Evolutionary conservation across 1,140 invertebrate species (phyloP), one percentile per base, ranked within the genome.

Genomic region (Augochlora pura): DNA sequence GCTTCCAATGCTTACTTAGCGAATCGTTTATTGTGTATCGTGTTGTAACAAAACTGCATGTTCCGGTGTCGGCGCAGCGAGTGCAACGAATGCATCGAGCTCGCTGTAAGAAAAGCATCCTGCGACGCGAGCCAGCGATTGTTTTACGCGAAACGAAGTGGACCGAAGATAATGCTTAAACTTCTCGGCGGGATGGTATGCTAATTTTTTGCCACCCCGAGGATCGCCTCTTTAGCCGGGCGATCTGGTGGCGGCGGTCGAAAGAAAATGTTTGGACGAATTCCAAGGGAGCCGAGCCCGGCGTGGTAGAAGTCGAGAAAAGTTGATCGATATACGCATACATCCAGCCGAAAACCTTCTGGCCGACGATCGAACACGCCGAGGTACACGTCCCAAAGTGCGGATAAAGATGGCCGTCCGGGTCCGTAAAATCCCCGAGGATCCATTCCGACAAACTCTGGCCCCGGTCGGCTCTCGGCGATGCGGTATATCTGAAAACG

Each of bases 11-110:
- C 10, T 46, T 46, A 46, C 10, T 46, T 46, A 46, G 10, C 42
- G 42, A 46, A 12, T 46, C 10, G 14, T 10, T 46, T 46, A 46
- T 46, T 46, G 9, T 63, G 57, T 52, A 32, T 83, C 62, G 49
- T 32, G 14, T 42, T 49, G 25, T 74, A 57, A 75, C 77, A 72
- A 80, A 80, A 66, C 60, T 64, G 49, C 46, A 21, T 32, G 57
- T 49, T 64, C 59, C 59, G 38, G 59, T 10, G 42, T 46, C 42
- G 42, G 9, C 42, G 42, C 32, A 32, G 32, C 32, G 32, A 32
- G 42, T 46, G 42, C 42, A 46, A 10, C 42, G 42, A 46, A 10
- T 46, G 42, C 42, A 46, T 46, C 42, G 42, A 46, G 42, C 42
- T 46, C 1, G 42, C 10, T 14, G 46, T 27, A 71, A 64, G 70